Evolutionary conservation across 1,140 invertebrate genomes (phyloP), one percentile per base, ranked within the genome.

Genomic region (Musca vetustissima): DNA sequence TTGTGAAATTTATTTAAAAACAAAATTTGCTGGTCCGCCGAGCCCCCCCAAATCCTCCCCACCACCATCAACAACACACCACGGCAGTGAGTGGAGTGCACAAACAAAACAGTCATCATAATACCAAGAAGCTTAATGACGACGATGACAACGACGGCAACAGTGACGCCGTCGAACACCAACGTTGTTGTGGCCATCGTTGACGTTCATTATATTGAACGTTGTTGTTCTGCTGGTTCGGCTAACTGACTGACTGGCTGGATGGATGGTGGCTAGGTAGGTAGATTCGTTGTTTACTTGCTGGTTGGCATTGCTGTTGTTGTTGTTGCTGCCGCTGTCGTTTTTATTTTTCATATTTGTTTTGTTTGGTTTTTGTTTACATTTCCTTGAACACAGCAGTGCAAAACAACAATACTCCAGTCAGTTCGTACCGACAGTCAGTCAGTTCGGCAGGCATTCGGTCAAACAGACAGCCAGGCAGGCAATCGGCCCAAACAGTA

Each of bases 331-430:
- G 28, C 22, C 22, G 25, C 43, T 61, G 28, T 21, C 43, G 57
- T 43, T 61, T 61, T 61, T 61, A 52, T 17, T 43, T 61, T 32
- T 25, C 57, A 61, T 61, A 61, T 61, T 61, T 61, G 57, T 61
- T 61, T 61, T 61, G 57, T 61, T 61, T 61, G 57, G 57, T 61
- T 61, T 61, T 61, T 61, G 57, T 61, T 61, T 61, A 61, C 57
- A 61, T 61, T 61, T 61, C 57, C 28, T 61, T 61, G 28, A 61
- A 61, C 36, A n/a, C n/a, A 32, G 32, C 28, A 43, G 36, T 43
- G 36, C 36, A 43, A 43, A 43, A 43, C 36, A 43, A 43, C 36
- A 43, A 43, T 43, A 43, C 11, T 9, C 36, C 36, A 43, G 21
- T 48, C 19, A 49, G 19, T 22, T 6, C 17, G n/a, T 2, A 52